Conservation (phyloP, 1,140 invertebrate species). For the Oryctes rhinoceros region DNA sequence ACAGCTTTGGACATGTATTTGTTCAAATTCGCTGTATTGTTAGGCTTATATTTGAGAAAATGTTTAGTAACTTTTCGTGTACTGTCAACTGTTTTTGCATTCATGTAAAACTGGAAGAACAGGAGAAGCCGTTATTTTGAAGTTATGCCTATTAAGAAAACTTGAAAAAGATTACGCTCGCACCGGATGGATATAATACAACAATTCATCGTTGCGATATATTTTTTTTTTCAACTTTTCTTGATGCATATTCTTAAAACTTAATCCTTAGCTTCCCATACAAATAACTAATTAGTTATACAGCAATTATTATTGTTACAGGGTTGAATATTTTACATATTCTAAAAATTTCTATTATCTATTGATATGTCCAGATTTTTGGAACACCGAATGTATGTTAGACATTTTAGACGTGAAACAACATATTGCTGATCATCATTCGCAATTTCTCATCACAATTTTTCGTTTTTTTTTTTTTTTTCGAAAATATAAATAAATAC, state of each 20-base stretch:
- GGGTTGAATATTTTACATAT: slow-evolving; percentile 26
- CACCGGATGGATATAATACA: not conserved
- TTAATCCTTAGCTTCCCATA: slow-evolving; percentile 17
- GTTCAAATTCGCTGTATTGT: slow-evolving; percentile 27
- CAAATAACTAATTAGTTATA: slow-evolving; percentile 1
- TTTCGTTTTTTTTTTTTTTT: not conserved
- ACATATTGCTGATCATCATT: not conserved
- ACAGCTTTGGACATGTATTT: slow-evolving; percentile 27
- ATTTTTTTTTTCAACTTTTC: slow-evolving; percentile 11
- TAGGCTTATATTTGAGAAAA: slow-evolving; percentile 28
- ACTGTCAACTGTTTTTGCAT: slow-evolving; percentile 2
- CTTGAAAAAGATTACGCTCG: not conserved
- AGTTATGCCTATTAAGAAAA: slow-evolving; percentile 25
- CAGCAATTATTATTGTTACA: slow-evolving; percentile 33
- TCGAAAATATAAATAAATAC: slow-evolving; percentile 23
- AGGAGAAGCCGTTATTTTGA: slow-evolving; percentile 47
- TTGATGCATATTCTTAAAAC: not conserved
- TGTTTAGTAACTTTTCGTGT: slow-evolving; percentile 22
- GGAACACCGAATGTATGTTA: slow-evolving; percentile 50
- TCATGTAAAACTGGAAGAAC: slow-evolving; percentile 49
- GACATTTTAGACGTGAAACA: slow-evolving; percentile 27
- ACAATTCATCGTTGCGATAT: not conserved
- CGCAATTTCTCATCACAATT: not conserved
- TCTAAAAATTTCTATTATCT: slow-evolving; percentile 46
- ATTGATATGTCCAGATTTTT: slow-evolving; percentile 53